Conservation (phyloP, 2,797 vertebrate species). For the Hypotaenidia philippensis region DNA sequence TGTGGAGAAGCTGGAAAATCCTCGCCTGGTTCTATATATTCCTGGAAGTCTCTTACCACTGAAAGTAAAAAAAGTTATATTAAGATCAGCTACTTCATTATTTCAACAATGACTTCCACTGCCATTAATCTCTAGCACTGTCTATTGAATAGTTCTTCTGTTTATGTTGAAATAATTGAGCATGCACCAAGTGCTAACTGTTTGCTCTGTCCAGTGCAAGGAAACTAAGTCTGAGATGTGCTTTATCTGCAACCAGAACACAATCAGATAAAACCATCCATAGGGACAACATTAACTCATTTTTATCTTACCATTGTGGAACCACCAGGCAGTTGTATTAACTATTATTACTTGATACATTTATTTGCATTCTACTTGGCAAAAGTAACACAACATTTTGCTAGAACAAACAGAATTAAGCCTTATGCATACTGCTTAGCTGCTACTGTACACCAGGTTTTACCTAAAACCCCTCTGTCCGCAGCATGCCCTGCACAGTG, state of each 20-base stretch:
- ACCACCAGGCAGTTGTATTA: neutral
- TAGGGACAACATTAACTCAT: neutral
- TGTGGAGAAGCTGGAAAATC: slow-evolving; percentile 92
- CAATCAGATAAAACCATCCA: neutral
- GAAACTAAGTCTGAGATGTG: neutral
- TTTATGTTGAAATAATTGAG: neutral
- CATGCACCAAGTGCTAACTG: neutral
- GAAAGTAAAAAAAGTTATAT: slow-evolving; percentile 63
- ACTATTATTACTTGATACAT: neutral
- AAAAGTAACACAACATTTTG: neutral
- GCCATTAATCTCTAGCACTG: neutral
- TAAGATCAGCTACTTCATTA: slow-evolving; percentile 55
- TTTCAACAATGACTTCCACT: slow-evolving; percentile 57
- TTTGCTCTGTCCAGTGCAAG: neutral
- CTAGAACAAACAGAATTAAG: slow-evolving; percentile 1
- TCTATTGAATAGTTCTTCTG: neutral
- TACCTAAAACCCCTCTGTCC: neutral
- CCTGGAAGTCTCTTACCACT: slow-evolving; percentile 99
- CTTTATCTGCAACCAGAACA: neutral
- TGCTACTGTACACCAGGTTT: neutral
- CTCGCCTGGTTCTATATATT: slow-evolving; percentile 94
- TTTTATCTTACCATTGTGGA: neutral
- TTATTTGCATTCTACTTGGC: neutral
- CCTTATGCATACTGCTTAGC: neutral
- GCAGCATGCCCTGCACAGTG: neutral